Base-by-base conservation (phyloP, 2,888 invertebrate genomes). In the Timema podura region DNA sequence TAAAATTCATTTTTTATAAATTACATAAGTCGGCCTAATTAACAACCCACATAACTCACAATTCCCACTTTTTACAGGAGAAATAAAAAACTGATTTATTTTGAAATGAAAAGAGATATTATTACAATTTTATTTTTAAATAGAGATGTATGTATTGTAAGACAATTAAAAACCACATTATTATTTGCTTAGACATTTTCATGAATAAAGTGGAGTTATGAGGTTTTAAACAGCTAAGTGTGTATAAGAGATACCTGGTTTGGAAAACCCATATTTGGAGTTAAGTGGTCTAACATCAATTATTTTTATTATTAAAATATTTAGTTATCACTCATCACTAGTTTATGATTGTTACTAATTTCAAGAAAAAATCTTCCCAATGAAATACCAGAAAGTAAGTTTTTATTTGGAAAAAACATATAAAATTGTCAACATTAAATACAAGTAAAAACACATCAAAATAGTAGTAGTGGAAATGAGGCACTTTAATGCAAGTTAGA, bases 241-340 rank as follows among this genome's bases (percentile, higher is more conserved):
- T 59, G 59, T 59, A 59, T 16, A 15, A 59, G 30, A 59, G 5
- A 59, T 16, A 59, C 5, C 16, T 59, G 59, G 59, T 59, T 59
- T 59, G 16, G 5, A 7, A 59, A 59, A 59, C 11, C 11, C 11
- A 15, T 11, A 59, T 59, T 59, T 59, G 59, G 59, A 59, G 59
- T 59, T 59, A 59, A 16, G 59, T 59, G 16, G 59, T 59, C 59
- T 59, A 6, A n/a, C n/a, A n/a, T n/a, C n/a, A n/a, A n/a, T n/a
- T n/a, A n/a, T n/a, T n/a, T n/a, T n/a, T n/a, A n/a, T n/a, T n/a
- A n/a, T n/a, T n/a, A n/a, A n/a, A n/a, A n/a, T n/a, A n/a, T n/a
- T n/a, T n/a, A n/a, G n/a, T n/a, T n/a, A n/a, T n/a, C n/a, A n/a
- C n/a, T 54, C 16, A 16, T 9, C 16, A 59, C 8, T 59, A 59